Conservation (phyloP, 1,140 invertebrate genomes). For the Nymphalis io region DNA sequence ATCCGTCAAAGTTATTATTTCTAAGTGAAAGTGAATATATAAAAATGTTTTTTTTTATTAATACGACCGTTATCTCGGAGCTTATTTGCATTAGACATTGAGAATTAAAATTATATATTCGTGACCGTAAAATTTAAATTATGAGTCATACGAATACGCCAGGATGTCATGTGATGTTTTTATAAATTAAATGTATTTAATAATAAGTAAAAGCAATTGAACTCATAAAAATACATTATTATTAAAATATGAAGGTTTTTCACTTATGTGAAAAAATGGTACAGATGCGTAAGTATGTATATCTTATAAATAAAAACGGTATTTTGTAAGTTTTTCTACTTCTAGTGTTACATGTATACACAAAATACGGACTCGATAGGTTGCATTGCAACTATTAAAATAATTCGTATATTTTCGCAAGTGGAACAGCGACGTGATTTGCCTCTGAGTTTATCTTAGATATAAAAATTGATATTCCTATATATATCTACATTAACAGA, state of each 20-base stretch:
- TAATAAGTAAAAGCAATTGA: conserved; percentile 5
- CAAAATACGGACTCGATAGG: too few species aligned
- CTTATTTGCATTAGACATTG: conserved; percentile 7
- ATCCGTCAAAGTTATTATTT: background rate
- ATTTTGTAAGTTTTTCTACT: too few species aligned
- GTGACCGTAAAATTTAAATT: background rate
- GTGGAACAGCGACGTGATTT: too few species aligned
- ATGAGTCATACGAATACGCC: conserved; percentile 1
- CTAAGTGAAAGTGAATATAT: conserved; percentile 9
- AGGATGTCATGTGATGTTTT: background rate
- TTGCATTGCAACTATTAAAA: too few species aligned
- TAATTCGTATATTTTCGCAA: too few species aligned
- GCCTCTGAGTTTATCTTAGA: too few species aligned
- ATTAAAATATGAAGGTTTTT: background rate
- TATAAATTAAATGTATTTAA: background rate
- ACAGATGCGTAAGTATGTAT: too few species aligned
- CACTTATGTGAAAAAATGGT: background rate
- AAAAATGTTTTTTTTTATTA: background rate
- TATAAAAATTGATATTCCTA: too few species aligned
- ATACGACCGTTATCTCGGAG: conserved; percentile 2
- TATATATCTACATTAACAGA: too few species aligned
- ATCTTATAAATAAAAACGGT: too few species aligned
- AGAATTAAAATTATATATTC: conserved; percentile 4
- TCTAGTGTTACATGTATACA: too few species aligned
- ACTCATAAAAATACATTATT: conserved; percentile 9